These are phyloP conservation scores for Atlantisia rogersi DNA, from an alignment of 2,113 vertebrate species.

Conservation along the genomic window DNA sequence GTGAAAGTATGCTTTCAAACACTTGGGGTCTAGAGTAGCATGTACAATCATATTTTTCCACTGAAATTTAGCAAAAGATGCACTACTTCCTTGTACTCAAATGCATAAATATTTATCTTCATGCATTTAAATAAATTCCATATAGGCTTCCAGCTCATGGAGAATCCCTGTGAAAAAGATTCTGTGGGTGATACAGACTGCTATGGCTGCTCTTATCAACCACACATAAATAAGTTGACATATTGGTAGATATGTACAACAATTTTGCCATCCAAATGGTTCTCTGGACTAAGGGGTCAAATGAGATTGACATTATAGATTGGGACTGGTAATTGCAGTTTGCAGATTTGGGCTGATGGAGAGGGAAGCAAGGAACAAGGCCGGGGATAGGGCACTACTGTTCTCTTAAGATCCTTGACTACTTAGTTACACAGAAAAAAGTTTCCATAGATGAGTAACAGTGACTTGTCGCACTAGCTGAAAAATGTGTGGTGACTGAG, in stretches of 20 bases:
- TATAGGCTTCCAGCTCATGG: not conserved
- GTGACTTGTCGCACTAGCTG: not conserved
- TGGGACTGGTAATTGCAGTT: not conserved
- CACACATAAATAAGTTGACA: accelerated
- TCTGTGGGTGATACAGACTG: too few relatives aligned
- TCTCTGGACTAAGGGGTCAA: not conserved
- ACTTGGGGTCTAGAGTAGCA: not conserved
- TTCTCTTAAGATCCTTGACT: not conserved
- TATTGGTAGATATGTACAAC: not conserved
- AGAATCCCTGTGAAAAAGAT: not conserved
- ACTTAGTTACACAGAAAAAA: not conserved
- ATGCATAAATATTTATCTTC: not conserved
- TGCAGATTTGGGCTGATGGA: not conserved
- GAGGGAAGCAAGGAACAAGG: not conserved
- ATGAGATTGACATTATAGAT: not conserved
- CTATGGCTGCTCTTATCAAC: not conserved
- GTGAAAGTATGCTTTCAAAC: not conserved
- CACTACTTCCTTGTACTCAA: not conserved
- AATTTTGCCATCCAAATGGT: not conserved
- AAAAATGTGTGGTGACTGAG: not conserved
- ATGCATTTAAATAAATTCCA: not conserved
- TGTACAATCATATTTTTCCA: not conserved
- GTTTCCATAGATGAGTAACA: not conserved
- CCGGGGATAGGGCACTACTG: not conserved
- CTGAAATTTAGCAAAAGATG: not conserved